Base-by-base conservation (phyloP, 2,888 invertebrate species). In the Agrenia bidenticulata region DNA sequence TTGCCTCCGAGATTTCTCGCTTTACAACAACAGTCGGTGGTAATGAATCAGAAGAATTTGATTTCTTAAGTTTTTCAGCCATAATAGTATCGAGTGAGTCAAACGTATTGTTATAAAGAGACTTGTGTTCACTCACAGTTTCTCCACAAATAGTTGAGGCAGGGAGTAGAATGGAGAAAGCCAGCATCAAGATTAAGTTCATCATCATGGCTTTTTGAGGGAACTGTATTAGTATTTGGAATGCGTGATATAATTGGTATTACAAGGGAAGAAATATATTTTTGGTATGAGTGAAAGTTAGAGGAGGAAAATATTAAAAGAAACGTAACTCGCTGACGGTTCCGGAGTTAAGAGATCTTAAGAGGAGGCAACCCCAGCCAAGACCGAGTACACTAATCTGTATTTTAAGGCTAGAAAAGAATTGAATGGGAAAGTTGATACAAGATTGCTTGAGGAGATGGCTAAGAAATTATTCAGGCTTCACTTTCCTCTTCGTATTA, bases 401-500 rank as follows among this genome's bases (percentile, higher is more conserved):
- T 32, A 4, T 11, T 11, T 32, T 32, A n/a, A n/a, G n/a, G n/a
- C n/a, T 32, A 4, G 45, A n/a, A 45, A 17, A 9, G 45, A 19
- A 45, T 45, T 45, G 15, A 15, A 7, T 55, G 56, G 56, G 56
- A 37, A 57, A 41, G 37, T 57, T 57, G 56, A 57, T 41, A 57
- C 56, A 41, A 17, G 41, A 39, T 2, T 21, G 19, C 19, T n/a
- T 5, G 41, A 39, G 56, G 7, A 19, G 45, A 45, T 32, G 32
- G 11, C 45, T 45, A 32, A 57, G 41, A 41, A 51, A 57, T 57
- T 37, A 57, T 21, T 57, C 32, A 55, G 21, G 41, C 56, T 57
- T 57, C n/a, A 17, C 51, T 51, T 51, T 41, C 41, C 37, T 57
- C 39, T 23, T 51, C 51, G 11, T 51, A 23, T n/a, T 45, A 19